Evolutionary conservation across 2,888 invertebrate species (phyloP), one percentile per base, ranked within the genome.

Genomic region (Pheosia tremula): DNA sequence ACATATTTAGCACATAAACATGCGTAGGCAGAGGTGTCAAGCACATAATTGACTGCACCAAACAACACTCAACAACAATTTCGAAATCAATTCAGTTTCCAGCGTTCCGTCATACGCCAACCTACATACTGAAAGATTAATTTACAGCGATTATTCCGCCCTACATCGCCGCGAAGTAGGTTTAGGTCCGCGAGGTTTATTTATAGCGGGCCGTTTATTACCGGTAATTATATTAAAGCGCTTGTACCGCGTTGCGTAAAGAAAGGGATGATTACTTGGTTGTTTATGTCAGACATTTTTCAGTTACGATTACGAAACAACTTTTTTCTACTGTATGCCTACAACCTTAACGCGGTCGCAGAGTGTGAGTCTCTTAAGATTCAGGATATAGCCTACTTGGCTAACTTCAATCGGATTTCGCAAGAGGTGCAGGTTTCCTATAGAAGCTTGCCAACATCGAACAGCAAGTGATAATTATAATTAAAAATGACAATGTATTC

Each of bases 201-300:
- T 63, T 56, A 71, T 66, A 69, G 57, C 53, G 39, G 38, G 58
- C 57, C 50, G 58, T 61, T 74, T 69, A 59, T 69, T 62, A 59
- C 38, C 59, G 10, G 61, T 69, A 54, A 71, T 71, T 61, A 63
- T 63, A 68, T 62, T 60, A 61, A 39, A 60, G 52, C 59, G 50
- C 60, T 63, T 49, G 49, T 56, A 5, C 57, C 38, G 37, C 56
- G 49, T 50, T 58, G 45, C 36, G 24, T 69, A 50, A 58, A 38
- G 50, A 10, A 38, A 64, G 57, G 47, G 37, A 62, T 62, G 24
- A 55, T 58, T 67, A 50, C 24, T 54, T 47, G 47, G n/a, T 5
- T 47, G 47, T 47, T 47, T 47, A n/a, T 47, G n/a, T 47, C n/a
- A n/a, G n/a, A 47, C 47, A 47, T 47, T 47, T 47, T 47, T n/a